These are phyloP conservation scores for Oreochromis spilurus DNA, from an alignment of 2,113 vertebrate species.

Conservation along the genomic window DNA sequence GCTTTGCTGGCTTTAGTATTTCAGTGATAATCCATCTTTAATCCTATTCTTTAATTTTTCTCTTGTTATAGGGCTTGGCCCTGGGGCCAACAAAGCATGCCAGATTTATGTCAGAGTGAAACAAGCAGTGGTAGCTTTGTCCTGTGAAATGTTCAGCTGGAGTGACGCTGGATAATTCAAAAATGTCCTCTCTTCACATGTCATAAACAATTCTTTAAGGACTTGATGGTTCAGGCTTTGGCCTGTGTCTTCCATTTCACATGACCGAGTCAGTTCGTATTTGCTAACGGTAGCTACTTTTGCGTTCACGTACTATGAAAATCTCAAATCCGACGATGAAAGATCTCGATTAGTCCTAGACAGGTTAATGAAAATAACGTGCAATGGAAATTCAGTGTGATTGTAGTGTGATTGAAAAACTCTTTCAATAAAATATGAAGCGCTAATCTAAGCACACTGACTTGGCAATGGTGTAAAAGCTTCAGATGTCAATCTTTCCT, in stretches of 20 bases:
- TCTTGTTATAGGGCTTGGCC: constrained; percentile 14
- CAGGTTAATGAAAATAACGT: background rate
- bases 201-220: constrained; percentile 40
- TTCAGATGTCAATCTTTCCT: background rate
- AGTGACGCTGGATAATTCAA: background rate
- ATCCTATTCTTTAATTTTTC: constrained; percentile 58
- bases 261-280: constrained; percentile 26
- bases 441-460: background rate
- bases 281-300: constrained; percentile 34
- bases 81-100: background rate
- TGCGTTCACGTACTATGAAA: constrained; percentile 31
- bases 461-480: background rate
- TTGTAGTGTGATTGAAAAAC: background rate
- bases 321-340: constrained; percentile 27
- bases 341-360: constrained; percentile 18
- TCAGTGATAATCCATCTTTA: constrained; percentile 61
- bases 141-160: background rate
- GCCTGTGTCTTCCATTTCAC: constrained; percentile 31
- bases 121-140: background rate
- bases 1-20: constrained; percentile 33
- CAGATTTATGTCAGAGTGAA: constrained; percentile 15
- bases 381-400: background rate
- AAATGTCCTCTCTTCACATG: constrained; percentile 21
- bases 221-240: constrained; percentile 15
- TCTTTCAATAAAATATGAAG: background rate